These are phyloP conservation scores for Orientallactaga bullata DNA, from an alignment of 2,113 vertebrate species.

Conservation along the genomic window DNA sequence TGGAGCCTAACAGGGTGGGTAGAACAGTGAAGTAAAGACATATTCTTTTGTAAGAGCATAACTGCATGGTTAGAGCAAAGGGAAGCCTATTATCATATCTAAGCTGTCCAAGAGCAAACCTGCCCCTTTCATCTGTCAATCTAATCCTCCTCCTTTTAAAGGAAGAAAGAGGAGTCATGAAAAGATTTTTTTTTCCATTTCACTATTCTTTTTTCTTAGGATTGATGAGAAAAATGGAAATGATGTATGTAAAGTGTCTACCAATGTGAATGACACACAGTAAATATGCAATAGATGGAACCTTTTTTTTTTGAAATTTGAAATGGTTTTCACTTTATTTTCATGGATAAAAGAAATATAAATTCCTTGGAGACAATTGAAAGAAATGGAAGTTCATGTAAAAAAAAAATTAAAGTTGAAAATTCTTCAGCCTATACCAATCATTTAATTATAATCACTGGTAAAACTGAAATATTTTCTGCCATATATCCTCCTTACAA, in stretches of 20 bases:
- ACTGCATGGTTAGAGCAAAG: not conserved
- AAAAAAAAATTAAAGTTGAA: not conserved
- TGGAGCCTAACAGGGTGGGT: not conserved
- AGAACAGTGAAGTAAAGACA: too few relatives aligned
- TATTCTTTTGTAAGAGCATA: not conserved
- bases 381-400: not conserved
- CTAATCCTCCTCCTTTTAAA: not conserved
- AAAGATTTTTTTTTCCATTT: not conserved
- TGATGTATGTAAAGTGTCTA: too few relatives aligned
- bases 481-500: not conserved
- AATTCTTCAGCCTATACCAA: not conserved
- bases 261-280: not conserved
- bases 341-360: constrained; percentile 42
- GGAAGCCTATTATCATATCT: not conserved
- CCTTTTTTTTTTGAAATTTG: constrained; percentile 23
- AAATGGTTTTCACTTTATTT: constrained; percentile 16
- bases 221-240: not conserved
- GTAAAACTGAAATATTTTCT: not conserved
- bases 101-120: not conserved
- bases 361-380: not conserved
- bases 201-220: not conserved
- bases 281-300: not conserved
- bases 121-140: not conserved
- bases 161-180: not conserved
- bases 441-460: not conserved